Base-by-base conservation (phyloP, 23 tunicate species). In the Ascidia mentula region DNA sequence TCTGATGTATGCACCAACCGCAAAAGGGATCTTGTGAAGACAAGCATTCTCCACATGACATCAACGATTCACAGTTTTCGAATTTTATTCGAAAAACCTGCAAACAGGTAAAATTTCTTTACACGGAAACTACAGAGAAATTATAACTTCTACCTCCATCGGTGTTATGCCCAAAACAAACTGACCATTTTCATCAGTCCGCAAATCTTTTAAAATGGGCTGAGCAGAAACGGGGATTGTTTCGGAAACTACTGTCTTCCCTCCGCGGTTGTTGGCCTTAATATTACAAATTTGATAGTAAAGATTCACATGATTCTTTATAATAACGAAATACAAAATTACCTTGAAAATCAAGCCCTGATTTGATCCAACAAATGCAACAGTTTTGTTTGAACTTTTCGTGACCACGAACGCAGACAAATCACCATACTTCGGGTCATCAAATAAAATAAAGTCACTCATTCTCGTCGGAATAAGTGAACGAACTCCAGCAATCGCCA, bases 1-100 rank as follows among this genome's bases (percentile, higher is more conserved):
- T 82, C n/a, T 70, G 75, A 18, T 40, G 87, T 35, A 88, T 86
- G 78, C 93, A 88, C 93, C 93, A 88, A 31, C 93, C 93, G 59
- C 93, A 88, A 61, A 77, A 82, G 59, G 93, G 93, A 71, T 88
- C 93, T 40, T 38, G 73, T 22, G 93, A 88, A 7, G 38, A 36
- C 15, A 88, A 13, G 34, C 93, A 88, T 15, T 40, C 60, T 33
- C 46, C 59, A 40, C 93, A 88, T 8, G 75, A 71, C 5, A 34
- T 60, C 24, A 76, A 87, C 6, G 34, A 35, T 32, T 77, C 83
- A 70, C 93, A 88, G 46, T 46, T 72, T 2, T 82, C 80, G 31
- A 88, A 77, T 40, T 65, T 53, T 6, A 73, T 83, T 72, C 75
- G 36, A 53, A 40, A 82, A 0, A 82, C 46, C 87, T 82, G 69